Evolutionary conservation across 2,888 invertebrate genomes (phyloP), one percentile per base, ranked within the genome.

Genomic region (Diarsia rubi): DNA sequence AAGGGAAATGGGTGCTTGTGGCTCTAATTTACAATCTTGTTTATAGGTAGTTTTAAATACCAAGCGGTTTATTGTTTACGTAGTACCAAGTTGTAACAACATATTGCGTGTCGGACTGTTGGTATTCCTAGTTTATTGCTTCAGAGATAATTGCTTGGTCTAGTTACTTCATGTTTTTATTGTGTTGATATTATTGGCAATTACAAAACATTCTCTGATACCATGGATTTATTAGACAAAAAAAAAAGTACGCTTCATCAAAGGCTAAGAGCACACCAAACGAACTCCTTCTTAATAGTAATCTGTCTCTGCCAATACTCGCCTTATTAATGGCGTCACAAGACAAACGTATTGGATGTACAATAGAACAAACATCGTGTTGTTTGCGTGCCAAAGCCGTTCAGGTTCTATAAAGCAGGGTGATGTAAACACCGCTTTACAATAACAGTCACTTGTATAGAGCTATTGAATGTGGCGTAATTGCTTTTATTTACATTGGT

Each of bases 351-450:
- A 86, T 87, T 88, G 86, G 74, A 72, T 85, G 82, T 86, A 91
- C 88, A 90, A 91, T 89, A 84, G 90, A 84, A 84, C 83, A 85
- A 86, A 90, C 87, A 88, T 84, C 85, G 84, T 89, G 90, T 89
- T 92, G 93, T 92, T 93, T 91, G 90, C 81, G 81, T 81, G 87
- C 89, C 88, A 89, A 88, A 88, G 90, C 91, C 89, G 88, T 90
- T 89, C 88, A 89, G 90, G 83, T 88, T 89, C 88, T 91, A 89
- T 87, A 92, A 93, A 92, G 92, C 91, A 85, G 89, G 89, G 76
- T 84, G 91, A 89, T 94, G 93, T 94, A 92, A 92, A 94, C 93
- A 92, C 87, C 79, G 90, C 91, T 91, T 92, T 92, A 93, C 88
- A 89, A 88, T 89, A 86, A 85, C 75, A 65, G 31, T n/a, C 84